A percentile compares a stretch with the other conserved stretches of the same genome.
These are phyloP conservation scores for Cataglyphis hispanica DNA, from an alignment of 1,140 invertebrate genomes.

Conservation along the genomic window DNA sequence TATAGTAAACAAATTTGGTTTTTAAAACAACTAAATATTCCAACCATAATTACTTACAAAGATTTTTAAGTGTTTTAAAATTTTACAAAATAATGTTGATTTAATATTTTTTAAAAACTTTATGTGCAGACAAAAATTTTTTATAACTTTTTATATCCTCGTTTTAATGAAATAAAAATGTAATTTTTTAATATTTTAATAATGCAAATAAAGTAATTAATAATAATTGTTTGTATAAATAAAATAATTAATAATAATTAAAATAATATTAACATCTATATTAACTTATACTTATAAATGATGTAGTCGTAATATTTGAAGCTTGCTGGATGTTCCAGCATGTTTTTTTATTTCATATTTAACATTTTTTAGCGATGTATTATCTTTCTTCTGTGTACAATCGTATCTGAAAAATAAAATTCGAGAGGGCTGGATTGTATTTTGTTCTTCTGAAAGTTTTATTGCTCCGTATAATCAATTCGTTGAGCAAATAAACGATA, in stretches of 20 bases:
- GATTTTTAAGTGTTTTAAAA: background rate
- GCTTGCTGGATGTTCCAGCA: background rate
- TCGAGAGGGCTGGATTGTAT: background rate
- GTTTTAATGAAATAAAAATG: background rate
- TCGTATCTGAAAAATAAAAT: too few species aligned
- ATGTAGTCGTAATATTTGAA: background rate
- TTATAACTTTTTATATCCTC: background rate
- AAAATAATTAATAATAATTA: slow-evolving; percentile 2
- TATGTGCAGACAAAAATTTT: background rate
- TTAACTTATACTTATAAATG: background rate
- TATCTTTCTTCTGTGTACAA: too few species aligned
- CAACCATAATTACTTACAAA: background rate
- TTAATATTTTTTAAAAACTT: background rate
- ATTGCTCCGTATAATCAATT: background rate
- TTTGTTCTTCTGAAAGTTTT: background rate
- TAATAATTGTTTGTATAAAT: background rate
- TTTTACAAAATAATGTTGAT: background rate
- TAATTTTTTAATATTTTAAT: background rate
- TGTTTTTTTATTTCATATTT: background rate
- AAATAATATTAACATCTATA: background rate
- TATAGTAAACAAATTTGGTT: background rate
- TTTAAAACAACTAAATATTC: background rate
- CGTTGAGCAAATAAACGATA: background rate
- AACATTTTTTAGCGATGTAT: too few species aligned
- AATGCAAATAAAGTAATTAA: background rate